Percentiles rank a stretch among this genome's conserved stretches.
Conservation (phyloP, 2,888 invertebrate species). For the Cheilosia vernalis region DNA sequence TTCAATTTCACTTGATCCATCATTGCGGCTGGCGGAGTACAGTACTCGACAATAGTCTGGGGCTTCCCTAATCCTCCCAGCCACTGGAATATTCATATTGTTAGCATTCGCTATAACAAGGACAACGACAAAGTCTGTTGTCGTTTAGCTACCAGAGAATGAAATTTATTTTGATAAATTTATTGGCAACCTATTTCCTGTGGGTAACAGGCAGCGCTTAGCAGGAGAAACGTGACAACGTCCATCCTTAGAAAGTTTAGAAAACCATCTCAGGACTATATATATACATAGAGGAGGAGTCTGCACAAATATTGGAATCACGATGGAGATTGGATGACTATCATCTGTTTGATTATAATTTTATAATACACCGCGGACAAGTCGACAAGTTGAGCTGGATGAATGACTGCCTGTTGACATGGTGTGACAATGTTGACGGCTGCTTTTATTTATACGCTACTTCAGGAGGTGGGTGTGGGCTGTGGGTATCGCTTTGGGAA, state of each 20-base stretch:
- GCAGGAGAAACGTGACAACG: constrained; percentile 42
- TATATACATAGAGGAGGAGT: background rate
- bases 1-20: constrained; percentile 17
- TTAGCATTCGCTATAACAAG: background rate
- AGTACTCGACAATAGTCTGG: background rate
- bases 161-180: constrained; percentile 47
- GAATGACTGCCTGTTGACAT: constrained; percentile 32
- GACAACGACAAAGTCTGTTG: constrained; percentile 21
- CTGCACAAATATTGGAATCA: too few species aligned
- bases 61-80: too few species aligned
- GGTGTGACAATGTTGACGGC: constrained; percentile 8
- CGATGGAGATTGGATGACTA: constrained; percentile 25
- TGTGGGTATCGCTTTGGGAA: too few species aligned
- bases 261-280: background rate
- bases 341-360: constrained; percentile 15
- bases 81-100: too few species aligned
- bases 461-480: too few species aligned
- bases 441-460: constrained; percentile 25
- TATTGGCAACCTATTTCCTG: constrained; percentile 47
- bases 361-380: constrained; percentile 18
- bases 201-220: constrained; percentile 24
- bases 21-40: background rate
- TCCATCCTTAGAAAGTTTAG: constrained; percentile 14
- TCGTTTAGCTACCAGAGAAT: constrained; percentile 44
- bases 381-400: constrained; percentile 5